These are phyloP conservation scores for Cosmia pyralina DNA, from an alignment of 2,888 invertebrate genomes.

Conservation along the genomic window DNA sequence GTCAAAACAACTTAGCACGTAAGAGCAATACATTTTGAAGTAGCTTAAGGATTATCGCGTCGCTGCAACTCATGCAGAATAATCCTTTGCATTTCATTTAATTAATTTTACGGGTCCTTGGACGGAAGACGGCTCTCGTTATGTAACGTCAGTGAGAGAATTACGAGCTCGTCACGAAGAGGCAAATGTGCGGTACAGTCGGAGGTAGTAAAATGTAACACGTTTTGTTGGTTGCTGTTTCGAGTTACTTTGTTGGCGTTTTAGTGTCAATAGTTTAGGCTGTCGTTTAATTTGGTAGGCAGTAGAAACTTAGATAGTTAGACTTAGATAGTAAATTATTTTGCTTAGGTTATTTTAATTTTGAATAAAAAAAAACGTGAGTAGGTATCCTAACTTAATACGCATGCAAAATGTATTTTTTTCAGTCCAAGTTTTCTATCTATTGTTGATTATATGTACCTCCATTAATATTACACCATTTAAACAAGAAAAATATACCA, in stretches of 20 bases:
- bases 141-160: constrained; percentile 62
- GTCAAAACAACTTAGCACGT: constrained; percentile 53
- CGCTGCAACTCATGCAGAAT: constrained; percentile 70
- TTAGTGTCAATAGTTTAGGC: background rate
- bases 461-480: background rate
- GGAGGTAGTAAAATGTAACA: constrained; percentile 26
- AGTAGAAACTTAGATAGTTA: background rate
- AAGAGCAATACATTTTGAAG: constrained; percentile 61
- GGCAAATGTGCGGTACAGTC: constrained; percentile 52
- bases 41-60: constrained; percentile 62
- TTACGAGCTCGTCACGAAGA: constrained; percentile 57
- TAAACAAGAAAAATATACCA: background rate
- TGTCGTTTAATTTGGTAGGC: background rate
- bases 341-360: no score
- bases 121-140: constrained; percentile 69
- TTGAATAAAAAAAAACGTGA: no score
- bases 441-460: background rate
- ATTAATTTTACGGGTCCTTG: constrained; percentile 79
- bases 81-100: constrained; percentile 78
- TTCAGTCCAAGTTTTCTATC: background rate
- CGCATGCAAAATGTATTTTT: background rate
- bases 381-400: no score
- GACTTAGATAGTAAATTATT: no score
- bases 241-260: constrained; percentile 27
- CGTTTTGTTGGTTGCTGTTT: background rate